These are phyloP conservation scores for Microplitis mediator DNA, from an alignment of 1,140 invertebrate genomes.

Conservation along the genomic window DNA sequence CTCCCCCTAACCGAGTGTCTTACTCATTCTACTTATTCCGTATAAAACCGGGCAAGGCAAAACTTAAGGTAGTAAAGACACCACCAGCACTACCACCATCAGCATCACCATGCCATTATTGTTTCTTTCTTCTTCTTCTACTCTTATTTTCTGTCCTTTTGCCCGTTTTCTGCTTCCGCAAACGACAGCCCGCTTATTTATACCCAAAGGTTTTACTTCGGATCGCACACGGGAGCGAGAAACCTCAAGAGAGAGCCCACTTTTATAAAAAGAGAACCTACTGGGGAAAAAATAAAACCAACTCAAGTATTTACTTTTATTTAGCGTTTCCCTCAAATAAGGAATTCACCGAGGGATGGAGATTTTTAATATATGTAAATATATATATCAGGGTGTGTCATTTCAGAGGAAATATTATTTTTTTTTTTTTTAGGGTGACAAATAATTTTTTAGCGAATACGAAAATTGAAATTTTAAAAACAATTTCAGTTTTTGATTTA, in stretches of 20 bases:
- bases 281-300: no score
- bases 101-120: no score
- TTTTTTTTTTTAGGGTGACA: no score
- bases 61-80: no score
- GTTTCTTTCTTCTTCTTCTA: conserved; percentile 34
- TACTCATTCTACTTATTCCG: no score
- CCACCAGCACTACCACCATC: no score
- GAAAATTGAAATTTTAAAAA: no score
- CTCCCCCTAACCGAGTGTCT: conserved; percentile 29
- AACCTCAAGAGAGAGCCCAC: conserved; percentile 46
- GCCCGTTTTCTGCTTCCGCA: conserved; percentile 62
- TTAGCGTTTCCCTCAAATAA: neutral
- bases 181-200: conserved; percentile 63
- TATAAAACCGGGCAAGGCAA: no score
- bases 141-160: conserved; percentile 58
- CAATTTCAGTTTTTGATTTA: no score
- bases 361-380: neutral
- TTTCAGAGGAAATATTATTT: no score
- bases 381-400: no score
- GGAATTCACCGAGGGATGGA: neutral
- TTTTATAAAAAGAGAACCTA: conserved; percentile 31
- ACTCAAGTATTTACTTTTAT: neutral
- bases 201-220: conserved; percentile 54
- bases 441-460: no score
- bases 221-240: conserved; percentile 52